Base-by-base conservation (phyloP, 2,113 vertebrate genomes). In the Xiphophorus couchianus region DNA sequence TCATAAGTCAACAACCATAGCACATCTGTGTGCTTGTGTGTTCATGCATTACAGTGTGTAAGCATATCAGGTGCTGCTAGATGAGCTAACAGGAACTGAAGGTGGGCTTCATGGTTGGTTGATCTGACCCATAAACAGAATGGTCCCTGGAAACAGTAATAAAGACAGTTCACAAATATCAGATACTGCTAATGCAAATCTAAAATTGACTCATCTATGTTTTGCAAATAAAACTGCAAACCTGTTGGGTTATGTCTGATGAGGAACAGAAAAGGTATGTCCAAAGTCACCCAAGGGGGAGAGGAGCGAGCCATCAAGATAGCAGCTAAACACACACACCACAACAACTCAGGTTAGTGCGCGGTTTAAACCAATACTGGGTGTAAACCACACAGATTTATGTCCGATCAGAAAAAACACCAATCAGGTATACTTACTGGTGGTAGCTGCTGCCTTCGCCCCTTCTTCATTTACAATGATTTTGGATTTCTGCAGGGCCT, bases 71-170 rank as follows among this genome's bases (percentile, higher is more conserved):
- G 4, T 82, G 61, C 62, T 51, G 77, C 44, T 27, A 25, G 66
- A 27, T 48, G 74, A 79, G 76, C 64, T 51, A n/a, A 9, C 31
- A 64, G 54, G 17, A 22, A n/a, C 25, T 25, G 51, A 17, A 44
- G 61, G 51, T 33, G 61, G 73, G 74, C 22, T 94, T 94, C 86
- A 97, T 86, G 97, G 98, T 85, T 96, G 94, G 94, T 97, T 96
- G 90, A 99, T 96, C 93, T 98, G 97, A 71, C 98, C 98, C 95
- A 96, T 96, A 79, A 99, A 99, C 84, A 99, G 96, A 85, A 99
- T 78, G 29, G 96, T 96, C 92, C 97, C 98, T 99, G 83, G 15
- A 39, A 31, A 73, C 30, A 82, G 54, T 84, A 1, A 71, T 3
- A 10, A 31, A 25, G 37, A 63, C 25, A 29, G 48, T 1, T 72